Base-by-base conservation (phyloP, 2,113 vertebrate genomes). In the Odocoileus virginianus region DNA sequence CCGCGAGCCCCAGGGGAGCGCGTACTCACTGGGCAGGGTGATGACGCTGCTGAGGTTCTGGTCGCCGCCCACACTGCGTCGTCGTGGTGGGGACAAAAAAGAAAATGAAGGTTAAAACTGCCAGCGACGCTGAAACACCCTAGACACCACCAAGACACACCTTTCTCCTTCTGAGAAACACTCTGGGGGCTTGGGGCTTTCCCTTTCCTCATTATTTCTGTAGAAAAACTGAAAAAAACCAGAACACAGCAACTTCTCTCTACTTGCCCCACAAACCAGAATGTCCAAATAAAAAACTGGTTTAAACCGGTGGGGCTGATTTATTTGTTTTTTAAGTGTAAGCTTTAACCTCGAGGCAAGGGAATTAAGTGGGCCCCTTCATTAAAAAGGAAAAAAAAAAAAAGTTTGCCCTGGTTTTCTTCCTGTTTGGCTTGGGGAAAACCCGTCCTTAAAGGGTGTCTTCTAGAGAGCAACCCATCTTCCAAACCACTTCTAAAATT, bases 21-120 rank as follows among this genome's bases (percentile, higher is more conserved):
- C 0, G 27, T 74, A 99, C 99, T 98, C 99, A 99, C 99, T 99
- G 43, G 99, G 6, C 91, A 99, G 61, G 33, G 99, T 99, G 0
- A 97, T 98, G 84, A 98, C 97, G 0, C 98, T 98, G 88, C 58
- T 98, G 87, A 99, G 92, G 91, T 98, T 98, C 87, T 95, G 82
- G 83, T 99, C 97, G 87, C 99, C 99, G 27, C 99, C 99, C 33
- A 36, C 7, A n/a, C 99, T 99, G 96, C 92, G 67, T 71, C 67
- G 40, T 84, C 47, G 57, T 81, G 9, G 58, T 61, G 91, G 61
- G 96, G 96, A 92, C 4, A 67, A 91, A 45, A 89, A 25, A 30
- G 95, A 94, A 87, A 93, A 76, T 0, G 8, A 86, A 78, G 36
- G 40, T 43, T 81, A 36, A 84, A 52, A 74, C 83, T 14, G 28